These are phyloP conservation scores for Caenorhabditis parvicauda DNA, from an alignment of 2,888 invertebrate species.

Conservation along the genomic window DNA sequence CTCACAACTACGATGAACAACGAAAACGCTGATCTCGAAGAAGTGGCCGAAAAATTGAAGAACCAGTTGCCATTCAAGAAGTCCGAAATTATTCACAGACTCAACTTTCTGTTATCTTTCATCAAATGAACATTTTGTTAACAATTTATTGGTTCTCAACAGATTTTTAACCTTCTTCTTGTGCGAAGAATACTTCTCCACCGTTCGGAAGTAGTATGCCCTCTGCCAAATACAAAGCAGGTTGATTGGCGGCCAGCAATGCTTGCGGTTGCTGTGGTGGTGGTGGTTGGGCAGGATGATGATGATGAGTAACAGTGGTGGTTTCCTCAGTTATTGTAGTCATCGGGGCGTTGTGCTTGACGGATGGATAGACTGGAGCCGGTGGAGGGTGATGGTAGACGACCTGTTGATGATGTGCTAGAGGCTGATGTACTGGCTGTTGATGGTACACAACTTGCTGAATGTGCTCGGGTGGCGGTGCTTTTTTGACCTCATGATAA, in stretches of 20 bases:
- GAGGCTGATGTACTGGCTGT: too few species aligned
- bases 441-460: too few species aligned
- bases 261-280: background rate
- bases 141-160: background rate
- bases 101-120: background rate
- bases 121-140: background rate
- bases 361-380: background rate
- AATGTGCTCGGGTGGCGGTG: too few species aligned
- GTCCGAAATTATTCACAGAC: background rate
- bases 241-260: background rate
- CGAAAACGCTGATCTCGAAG: background rate
- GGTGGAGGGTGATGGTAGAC: background rate
- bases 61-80: background rate
- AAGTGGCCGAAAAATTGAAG: background rate
- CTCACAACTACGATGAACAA: background rate
- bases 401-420: too few species aligned
- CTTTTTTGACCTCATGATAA: too few species aligned
- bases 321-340: background rate
- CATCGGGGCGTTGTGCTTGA: background rate
- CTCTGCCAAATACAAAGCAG: background rate
- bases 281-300: background rate
- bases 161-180: too few species aligned
- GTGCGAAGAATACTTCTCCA: too few species aligned
- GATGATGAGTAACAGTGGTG: background rate
- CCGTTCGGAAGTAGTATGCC: too few species aligned